Base-by-base conservation (phyloP, 2,888 invertebrate genomes). In the Campoplex capitator region DNA sequence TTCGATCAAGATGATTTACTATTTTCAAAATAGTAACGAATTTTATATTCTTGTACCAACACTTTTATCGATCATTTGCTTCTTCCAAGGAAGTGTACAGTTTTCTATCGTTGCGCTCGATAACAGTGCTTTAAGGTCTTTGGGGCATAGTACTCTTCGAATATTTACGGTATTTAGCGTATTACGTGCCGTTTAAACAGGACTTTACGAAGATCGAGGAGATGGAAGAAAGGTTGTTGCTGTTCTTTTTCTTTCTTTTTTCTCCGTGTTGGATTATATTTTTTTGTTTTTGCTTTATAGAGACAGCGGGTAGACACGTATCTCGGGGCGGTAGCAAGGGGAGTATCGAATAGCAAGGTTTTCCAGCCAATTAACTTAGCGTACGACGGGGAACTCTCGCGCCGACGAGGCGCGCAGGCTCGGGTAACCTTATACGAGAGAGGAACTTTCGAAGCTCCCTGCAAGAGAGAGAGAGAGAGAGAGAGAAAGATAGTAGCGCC, bases 281-380 rank as follows among this genome's bases (percentile, higher is more conserved):
- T 4, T 4, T 38, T 38, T 3, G n/a, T 70, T 70, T 68, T 70
- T 58, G 42, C 18, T 45, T 79, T 16, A 56, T 56, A 9, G 42
- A 7, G 45, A 38, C 9, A 42, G 32, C 68, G 54, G 79, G 38
- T 78, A 75, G 35, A 74, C 71, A 93, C 91, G 93, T 93, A 92
- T 93, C 91, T 91, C 91, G 91, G 89, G 90, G 91, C 92, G 89
- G 93, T 92, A 92, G 93, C 92, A 82, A 85, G n/a, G 84, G 81
- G 90, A 90, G 92, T 93, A 93, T 93, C 93, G 91, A 92, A 93
- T 93, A 92, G 91, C 92, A 89, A 91, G 91, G 92, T 93, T 94
- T 94, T 94, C 93, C 93, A 92, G 92, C 91, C 93, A 93, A 94
- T 94, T 93, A 93, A 92, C 92, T 91, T 90, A 88, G 91, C 91